Evolutionary conservation across 2,113 vertebrate genomes (phyloP).

Genomic region (Odontophorus gujanensis): DNA sequence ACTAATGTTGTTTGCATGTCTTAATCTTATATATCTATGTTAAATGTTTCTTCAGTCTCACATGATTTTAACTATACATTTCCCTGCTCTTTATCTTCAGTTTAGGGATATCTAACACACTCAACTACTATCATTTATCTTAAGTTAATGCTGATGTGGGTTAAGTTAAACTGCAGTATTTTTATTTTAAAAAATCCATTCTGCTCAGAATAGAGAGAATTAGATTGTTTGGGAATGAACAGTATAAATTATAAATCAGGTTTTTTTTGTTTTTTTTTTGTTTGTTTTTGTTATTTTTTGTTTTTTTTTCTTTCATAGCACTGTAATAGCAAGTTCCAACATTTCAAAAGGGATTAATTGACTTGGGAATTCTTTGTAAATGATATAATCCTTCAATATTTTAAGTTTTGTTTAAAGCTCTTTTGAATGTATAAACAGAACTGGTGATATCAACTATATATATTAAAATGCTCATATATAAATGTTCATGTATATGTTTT

Average conservation of each 20-base stretch:
- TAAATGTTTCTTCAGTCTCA: neutral
- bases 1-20: fast-evolving
- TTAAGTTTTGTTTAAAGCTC: neutral
- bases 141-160: fast-evolving
- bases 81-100: neutral
- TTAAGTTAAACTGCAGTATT: neutral
- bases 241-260: neutral
- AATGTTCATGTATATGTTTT: neutral
- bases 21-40: neutral
- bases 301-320: neutral
- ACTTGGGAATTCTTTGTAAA: neutral
- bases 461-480: neutral
- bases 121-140: neutral
- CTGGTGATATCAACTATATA: neutral
- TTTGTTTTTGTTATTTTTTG: too few relatives aligned
- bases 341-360: neutral
- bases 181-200: neutral
- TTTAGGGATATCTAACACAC: neutral
- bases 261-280: neutral
- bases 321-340: neutral
- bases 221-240: neutral
- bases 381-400: neutral
- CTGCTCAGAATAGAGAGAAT: neutral
- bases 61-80: neutral
- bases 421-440: neutral